Conservation (phyloP, 2,797 vertebrate genomes). For the Delichon dasypus region DNA sequence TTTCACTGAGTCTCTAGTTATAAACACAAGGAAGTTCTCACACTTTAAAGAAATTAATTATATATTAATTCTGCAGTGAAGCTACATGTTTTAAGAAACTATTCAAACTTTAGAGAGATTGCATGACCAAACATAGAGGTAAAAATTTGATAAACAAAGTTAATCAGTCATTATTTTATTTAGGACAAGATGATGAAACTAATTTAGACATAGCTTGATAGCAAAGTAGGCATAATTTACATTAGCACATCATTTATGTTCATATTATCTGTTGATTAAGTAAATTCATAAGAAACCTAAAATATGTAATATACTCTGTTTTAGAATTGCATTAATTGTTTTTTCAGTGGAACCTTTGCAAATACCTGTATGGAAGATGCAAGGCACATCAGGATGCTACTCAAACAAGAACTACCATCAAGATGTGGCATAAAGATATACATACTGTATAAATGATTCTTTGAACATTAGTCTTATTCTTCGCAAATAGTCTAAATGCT, state of each 20-base stretch:
- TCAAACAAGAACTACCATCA: conserved; percentile 65
- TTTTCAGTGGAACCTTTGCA: not conserved
- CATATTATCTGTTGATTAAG: not conserved
- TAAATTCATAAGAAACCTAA: not conserved
- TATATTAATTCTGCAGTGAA: not conserved
- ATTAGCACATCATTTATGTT: not conserved
- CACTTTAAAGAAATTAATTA: not conserved
- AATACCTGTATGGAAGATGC: not conserved
- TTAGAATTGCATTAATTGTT: accelerated
- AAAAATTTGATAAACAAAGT: not conserved
- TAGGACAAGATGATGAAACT: not conserved
- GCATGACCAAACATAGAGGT: not conserved
- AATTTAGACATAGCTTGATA: not conserved
- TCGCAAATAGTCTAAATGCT: conserved; percentile 72
- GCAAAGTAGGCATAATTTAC: not conserved
- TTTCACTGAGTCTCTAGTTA: not conserved
- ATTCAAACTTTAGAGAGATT: not conserved
- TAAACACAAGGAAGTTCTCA: not conserved
- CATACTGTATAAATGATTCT: conserved; percentile 54
- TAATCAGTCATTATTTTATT: not conserved
- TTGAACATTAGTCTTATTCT: conserved; percentile 74
- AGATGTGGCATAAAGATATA: conserved; percentile 65
- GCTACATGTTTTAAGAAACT: not conserved
- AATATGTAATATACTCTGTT: not conserved
- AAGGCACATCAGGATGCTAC: not conserved